Percentiles rank a stretch among this genome's conserved stretches.
Conservation (phyloP, 2,113 vertebrate genomes). For the Ictalurus furcatus region DNA sequence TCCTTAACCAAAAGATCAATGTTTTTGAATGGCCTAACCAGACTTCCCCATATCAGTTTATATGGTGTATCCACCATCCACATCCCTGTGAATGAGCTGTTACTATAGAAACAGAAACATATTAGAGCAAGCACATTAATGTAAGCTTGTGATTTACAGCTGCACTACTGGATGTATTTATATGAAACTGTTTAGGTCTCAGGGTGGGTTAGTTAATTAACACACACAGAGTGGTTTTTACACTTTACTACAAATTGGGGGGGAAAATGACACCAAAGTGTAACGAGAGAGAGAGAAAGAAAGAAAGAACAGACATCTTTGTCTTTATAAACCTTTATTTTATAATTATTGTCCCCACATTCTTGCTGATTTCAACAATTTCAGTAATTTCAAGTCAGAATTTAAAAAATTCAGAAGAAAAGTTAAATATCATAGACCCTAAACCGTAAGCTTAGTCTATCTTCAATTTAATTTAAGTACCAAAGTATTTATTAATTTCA, state of each 20-base stretch:
- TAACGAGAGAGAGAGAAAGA: background rate
- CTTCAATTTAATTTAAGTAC: background rate
- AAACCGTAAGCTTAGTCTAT: background rate
- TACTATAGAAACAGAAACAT: background rate
- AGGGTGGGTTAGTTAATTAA: background rate
- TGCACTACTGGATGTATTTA: background rate
- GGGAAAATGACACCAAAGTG: background rate
- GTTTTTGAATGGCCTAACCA: too few species aligned
- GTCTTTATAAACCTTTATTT: background rate
- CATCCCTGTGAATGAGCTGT: background rate
- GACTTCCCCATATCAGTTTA: too few species aligned
- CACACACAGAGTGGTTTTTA: background rate
- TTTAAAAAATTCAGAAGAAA: background rate
- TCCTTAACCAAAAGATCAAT: too few species aligned
- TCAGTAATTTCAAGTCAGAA: background rate
- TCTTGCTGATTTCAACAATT: background rate
- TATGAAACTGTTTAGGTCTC: background rate
- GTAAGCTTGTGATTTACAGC: background rate
- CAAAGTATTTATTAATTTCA: slow-evolving; percentile 12
- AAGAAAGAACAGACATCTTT: background rate
- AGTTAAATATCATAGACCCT: background rate
- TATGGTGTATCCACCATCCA: too few species aligned
- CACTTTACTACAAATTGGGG: background rate
- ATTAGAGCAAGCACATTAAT: background rate
- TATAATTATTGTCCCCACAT: background rate